These are phyloP conservation scores for Chunga burmeisteri DNA, from an alignment of 2,113 vertebrate species.

Conservation along the genomic window DNA sequence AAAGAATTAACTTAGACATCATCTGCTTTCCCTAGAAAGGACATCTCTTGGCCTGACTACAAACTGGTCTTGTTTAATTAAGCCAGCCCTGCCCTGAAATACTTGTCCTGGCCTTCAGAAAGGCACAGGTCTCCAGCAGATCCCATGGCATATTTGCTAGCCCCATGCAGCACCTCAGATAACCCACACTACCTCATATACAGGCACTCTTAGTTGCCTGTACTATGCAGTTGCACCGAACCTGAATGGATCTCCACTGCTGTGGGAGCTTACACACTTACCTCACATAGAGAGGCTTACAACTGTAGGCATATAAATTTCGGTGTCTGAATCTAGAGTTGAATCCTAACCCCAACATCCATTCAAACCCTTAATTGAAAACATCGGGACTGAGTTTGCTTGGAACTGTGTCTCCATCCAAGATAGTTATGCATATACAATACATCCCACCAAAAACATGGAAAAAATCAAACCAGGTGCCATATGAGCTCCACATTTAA, in stretches of 20 bases:
- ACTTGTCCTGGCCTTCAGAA: neutral
- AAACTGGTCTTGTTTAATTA: neutral
- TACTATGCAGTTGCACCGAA: neutral
- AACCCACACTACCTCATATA: neutral
- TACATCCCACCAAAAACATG: neutral
- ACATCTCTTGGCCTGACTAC: neutral
- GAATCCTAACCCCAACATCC: neutral
- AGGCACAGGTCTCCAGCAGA: neutral
- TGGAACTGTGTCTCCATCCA: neutral
- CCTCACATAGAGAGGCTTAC: neutral
- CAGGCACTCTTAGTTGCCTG: neutral
- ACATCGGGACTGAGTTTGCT: neutral
- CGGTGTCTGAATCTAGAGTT: neutral
- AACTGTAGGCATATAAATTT: neutral
- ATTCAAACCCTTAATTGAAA: neutral
- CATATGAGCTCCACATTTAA: neutral
- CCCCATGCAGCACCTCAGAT: neutral
- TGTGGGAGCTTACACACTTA: neutral
- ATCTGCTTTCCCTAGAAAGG: neutral
- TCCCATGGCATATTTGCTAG: neutral
- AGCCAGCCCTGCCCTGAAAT: neutral
- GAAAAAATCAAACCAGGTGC: neutral
- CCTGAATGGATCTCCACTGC: neutral
- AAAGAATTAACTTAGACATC: neutral
- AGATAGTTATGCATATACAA: neutral